Percentiles rank a stretch among this genome's conserved stretches.
phyloP scores from a whole-genome alignment of 1,140 invertebrate genomes.

The Caenorhabditis briggsae region DNA sequence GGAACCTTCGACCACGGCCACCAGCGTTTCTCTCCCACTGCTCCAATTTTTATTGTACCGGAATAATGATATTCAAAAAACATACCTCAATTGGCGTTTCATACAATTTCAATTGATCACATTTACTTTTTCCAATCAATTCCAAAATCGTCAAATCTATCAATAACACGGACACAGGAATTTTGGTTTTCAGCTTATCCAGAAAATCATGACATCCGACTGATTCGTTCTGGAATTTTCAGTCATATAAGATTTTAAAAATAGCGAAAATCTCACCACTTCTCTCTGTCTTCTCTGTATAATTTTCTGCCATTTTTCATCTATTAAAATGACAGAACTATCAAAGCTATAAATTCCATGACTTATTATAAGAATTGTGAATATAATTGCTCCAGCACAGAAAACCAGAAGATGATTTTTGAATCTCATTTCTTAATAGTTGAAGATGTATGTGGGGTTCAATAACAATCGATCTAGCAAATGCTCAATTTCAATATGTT shows the following conservation, averaged over 20 bases:
- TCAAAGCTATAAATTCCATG: neutral
- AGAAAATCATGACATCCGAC: neutral
- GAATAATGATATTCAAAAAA: too few species aligned
- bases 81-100: neutral
- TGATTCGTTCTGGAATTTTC: conserved; percentile 1
- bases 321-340: neutral
- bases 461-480: too few species aligned
- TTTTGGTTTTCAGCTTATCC: neutral
- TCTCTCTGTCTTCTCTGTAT: neutral
- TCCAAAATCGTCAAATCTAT: neutral
- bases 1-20: too few species aligned
- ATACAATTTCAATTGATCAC: neutral
- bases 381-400: neutral
- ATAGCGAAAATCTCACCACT: neutral
- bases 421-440: neutral
- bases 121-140: neutral
- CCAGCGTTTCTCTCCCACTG: too few species aligned
- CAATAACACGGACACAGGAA: neutral
- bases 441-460: too few species aligned
- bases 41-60: too few species aligned
- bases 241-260: neutral
- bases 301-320: neutral
- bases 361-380: neutral
- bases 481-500: too few species aligned
- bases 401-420: neutral